phyloP scores from a whole-genome alignment of 2,888 invertebrate species.

The Drosophila paucipuncta region DNA sequence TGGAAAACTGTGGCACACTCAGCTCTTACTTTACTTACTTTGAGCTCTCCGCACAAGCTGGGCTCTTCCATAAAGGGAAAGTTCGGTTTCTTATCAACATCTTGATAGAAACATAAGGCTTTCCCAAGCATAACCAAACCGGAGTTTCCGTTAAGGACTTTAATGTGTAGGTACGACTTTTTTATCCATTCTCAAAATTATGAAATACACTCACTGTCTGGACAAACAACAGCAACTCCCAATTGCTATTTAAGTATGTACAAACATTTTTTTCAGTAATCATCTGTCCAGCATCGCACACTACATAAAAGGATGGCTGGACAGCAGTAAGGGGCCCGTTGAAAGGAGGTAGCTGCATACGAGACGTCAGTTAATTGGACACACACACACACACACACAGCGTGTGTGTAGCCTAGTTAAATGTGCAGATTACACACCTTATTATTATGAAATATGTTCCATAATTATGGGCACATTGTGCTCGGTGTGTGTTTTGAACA shows the following conservation, averaged over 20 bases:
- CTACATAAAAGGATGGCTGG: slow-evolving; percentile 13
- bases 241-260: slow-evolving; percentile 53
- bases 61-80: background rate
- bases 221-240: background rate
- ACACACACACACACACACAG: slow-evolving; percentile 37
- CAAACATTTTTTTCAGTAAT: slow-evolving; percentile 47
- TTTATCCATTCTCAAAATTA: background rate
- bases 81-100: background rate
- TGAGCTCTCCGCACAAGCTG: background rate
- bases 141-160: background rate
- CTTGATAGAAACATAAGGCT: background rate
- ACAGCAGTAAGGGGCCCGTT: background rate
- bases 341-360: slow-evolving; percentile 7
- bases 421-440: slow-evolving; percentile 79
- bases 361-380: slow-evolving; percentile 55
- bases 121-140: background rate
- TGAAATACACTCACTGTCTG: background rate
- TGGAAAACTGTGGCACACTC: background rate
- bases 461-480: slow-evolving; percentile 71
- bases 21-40: background rate
- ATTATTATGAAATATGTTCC: slow-evolving; percentile 80
- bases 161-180: background rate
- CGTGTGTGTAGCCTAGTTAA: slow-evolving; percentile 60
- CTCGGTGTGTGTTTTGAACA: slow-evolving; percentile 39
- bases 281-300: slow-evolving; percentile 10